Base-by-base conservation (phyloP, 2,797 vertebrate genomes). In the Halcyon leucocephala region DNA sequence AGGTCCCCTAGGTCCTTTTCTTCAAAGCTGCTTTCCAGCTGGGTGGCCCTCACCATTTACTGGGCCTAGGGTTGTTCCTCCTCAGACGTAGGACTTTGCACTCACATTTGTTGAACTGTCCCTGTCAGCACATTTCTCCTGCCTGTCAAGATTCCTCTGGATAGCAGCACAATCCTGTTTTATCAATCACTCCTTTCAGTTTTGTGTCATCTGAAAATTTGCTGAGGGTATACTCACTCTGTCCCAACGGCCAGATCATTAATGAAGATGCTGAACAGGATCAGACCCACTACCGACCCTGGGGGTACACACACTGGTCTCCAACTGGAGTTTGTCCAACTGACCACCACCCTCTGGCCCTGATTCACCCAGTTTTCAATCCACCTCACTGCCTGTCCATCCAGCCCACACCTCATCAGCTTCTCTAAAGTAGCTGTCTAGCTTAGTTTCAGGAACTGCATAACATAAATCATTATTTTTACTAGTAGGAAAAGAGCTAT, bases 401-500 rank as follows among this genome's bases (percentile, higher is more conserved):
- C 44, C 35, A 54, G 44, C 15, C 22, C 25, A 37, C 6, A 2
- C 33, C 69, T 61, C 37, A 44, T 57, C 37, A 81, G 7, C 35
- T 72, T 83, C 41, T 72, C 33, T 61, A 51, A 69, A 2, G 0
- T 5, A 82, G 41, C n/a, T 58, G 17, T 39, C 33, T 82, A 39
- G 11, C 57, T 61, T 60, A 37, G 19, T 70, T 93, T 49, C 67
- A 33, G 13, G 18, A 58, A 52, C 31, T 58, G 31, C 20, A 66
- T 64, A 8, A 35, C 86, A 82, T 48, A 93, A 95, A 91, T 84
- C 21, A n/a, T 90, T 52, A 74, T 29, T 91, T 61, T 57, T 92
- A 85, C 33, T 74, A 60, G 26, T 35, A 58, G 12, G 64, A 90
- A 71, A 94, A 74, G 37, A 72, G n/a, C 29, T 79, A 82, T 15